Evolutionary conservation across 1,140 invertebrate genomes (phyloP).

Genomic region (Formica selysi): DNA sequence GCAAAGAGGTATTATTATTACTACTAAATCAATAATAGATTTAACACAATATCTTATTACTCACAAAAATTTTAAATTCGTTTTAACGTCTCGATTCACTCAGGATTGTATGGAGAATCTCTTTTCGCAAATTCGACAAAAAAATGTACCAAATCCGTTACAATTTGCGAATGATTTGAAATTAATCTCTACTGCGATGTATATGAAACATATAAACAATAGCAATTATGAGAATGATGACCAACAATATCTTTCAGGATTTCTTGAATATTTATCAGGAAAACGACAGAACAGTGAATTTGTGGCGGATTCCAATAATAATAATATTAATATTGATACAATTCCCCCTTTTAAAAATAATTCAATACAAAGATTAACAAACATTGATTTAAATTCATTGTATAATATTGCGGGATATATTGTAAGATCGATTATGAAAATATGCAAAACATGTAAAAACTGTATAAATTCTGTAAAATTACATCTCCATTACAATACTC

Average conservation of each 20-base stretch:
- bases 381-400: too few species aligned
- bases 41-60: neutral
- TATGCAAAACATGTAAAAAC: too few species aligned
- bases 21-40: neutral
- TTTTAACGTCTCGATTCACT: constrained; percentile 11
- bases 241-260: neutral
- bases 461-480: too few species aligned
- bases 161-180: constrained; percentile 1
- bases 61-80: neutral
- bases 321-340: too few species aligned
- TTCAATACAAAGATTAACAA: too few species aligned
- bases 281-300: neutral
- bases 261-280: constrained; percentile 13
- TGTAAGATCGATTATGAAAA: too few species aligned
- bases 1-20: neutral
- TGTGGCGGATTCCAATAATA: too few species aligned
- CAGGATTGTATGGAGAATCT: neutral
- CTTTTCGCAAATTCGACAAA: neutral
- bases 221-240: neutral
- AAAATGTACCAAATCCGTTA: neutral
- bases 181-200: constrained; percentile 4
- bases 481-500: too few species aligned
- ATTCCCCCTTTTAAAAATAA: too few species aligned
- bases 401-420: too few species aligned
- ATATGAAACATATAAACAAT: neutral